Evolutionary conservation across 2,797 vertebrate species (phyloP).

Genomic region (Mico argentatus): DNA sequence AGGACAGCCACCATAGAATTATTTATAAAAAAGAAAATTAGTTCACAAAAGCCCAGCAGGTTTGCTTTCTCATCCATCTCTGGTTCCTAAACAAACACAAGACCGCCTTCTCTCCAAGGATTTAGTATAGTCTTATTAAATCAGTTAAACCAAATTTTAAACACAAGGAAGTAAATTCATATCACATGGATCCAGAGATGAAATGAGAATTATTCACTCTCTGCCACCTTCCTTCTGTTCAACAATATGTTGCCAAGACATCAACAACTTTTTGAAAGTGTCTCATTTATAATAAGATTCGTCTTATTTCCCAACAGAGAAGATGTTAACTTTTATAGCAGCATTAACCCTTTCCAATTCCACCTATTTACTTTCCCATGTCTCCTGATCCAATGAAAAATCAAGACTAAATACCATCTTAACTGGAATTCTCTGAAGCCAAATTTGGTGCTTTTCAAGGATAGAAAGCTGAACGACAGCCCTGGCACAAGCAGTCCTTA

Average conservation of each 20-base stretch:
- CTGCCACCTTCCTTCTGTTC: neutral
- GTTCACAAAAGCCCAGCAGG: neutral
- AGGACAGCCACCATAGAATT: neutral
- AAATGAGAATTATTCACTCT: neutral
- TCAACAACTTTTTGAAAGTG: neutral
- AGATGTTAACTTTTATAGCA: conserved; percentile 59
- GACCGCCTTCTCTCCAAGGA: neutral
- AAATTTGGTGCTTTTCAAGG: conserved; percentile 58
- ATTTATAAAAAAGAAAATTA: neutral
- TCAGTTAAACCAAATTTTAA: neutral
- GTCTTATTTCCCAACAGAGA: neutral
- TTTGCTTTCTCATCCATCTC: neutral
- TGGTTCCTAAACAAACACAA: neutral
- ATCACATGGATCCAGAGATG: neutral
- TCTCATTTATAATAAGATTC: neutral
- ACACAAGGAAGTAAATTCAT: neutral
- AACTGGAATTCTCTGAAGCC: conserved; percentile 68
- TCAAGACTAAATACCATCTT: conserved; percentile 75
- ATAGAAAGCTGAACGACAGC: neutral
- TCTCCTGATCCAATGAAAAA: conserved; percentile 77
- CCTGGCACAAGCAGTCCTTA: neutral
- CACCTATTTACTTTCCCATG: conserved; percentile 71
- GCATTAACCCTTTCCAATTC: conserved; percentile 72
- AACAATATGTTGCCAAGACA: neutral
- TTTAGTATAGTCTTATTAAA: neutral